Evolutionary conservation across 2,113 vertebrate species (phyloP).

Genomic region (Athene noctua): DNA sequence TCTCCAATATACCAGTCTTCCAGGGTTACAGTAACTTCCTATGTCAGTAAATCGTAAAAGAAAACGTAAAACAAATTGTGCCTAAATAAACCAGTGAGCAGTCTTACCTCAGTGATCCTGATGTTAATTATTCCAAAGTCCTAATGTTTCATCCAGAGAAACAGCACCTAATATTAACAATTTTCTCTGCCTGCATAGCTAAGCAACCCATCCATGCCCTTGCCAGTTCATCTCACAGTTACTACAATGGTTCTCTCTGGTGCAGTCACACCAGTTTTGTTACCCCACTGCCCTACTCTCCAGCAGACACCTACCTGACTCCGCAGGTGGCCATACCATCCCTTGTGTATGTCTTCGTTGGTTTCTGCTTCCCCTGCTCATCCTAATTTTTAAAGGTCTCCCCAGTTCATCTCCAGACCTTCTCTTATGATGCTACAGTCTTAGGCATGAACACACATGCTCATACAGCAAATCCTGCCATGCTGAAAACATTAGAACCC

Average conservation of each 20-base stretch:
- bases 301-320: neutral
- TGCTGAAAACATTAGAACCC: neutral
- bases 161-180: neutral
- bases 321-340: accelerated
- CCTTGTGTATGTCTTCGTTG: accelerated
- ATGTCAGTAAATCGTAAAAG: neutral
- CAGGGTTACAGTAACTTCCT: neutral
- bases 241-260: neutral
- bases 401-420: neutral
- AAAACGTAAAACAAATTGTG: neutral
- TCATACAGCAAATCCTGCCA: neutral
- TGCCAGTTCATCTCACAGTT: neutral
- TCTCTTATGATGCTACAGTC: accelerated
- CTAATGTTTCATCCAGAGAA: neutral
- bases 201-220: accelerated
- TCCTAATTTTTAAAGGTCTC: neutral
- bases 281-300: neutral
- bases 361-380: neutral
- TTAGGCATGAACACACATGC: neutral
- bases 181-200: neutral
- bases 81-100: neutral
- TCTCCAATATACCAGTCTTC: neutral
- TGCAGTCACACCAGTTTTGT: neutral
- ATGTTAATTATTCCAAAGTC: neutral
- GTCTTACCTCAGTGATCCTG: neutral